A percentile compares a stretch with the other conserved stretches of the same genome.
phyloP scores from a whole-genome alignment of 2,888 invertebrate genomes.

The Drosophila vallismaia region DNA sequence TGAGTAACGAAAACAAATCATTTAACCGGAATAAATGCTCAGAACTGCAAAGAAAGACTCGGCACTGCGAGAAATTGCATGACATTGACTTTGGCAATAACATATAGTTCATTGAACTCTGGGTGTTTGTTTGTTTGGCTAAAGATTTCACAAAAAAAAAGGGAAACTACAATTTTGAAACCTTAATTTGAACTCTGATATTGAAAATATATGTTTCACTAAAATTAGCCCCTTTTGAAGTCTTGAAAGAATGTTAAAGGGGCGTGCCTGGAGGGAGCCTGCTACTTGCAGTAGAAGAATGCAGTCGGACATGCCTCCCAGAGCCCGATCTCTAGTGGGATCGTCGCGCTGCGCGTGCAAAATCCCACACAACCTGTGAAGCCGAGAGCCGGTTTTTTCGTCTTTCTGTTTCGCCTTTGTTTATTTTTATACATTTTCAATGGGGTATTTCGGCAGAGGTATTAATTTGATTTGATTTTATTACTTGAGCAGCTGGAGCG shows the following conservation, averaged over 20 bases:
- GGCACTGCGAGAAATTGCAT: conserved; percentile 5
- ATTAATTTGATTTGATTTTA: conserved; percentile 27
- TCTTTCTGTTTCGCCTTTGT: conserved; percentile 15
- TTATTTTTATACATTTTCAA: conserved; percentile 27
- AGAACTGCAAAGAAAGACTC: conserved; percentile 9
- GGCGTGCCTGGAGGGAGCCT: conserved; percentile 15
- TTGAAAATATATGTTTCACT: too few species aligned
- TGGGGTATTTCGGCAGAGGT: conserved; percentile 5
- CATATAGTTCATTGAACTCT: neutral
- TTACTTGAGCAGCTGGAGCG: conserved; percentile 36
- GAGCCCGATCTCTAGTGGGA: conserved; percentile 15
- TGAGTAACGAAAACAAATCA: conserved; percentile 65
- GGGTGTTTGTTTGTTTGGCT: neutral
- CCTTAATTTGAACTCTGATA: too few species aligned
- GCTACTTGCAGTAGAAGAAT: conserved; percentile 65
- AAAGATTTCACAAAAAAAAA: neutral
- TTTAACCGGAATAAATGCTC: conserved; percentile 42
- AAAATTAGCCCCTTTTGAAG: neutral
- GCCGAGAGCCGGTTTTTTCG: conserved; percentile 31
- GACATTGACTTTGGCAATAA: neutral
- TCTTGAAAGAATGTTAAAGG: conserved; percentile 46
- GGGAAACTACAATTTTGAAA: too few species aligned
- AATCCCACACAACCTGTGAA: conserved; percentile 21
- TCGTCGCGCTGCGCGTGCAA: conserved; percentile 37
- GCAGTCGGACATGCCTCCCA: conserved; percentile 73